These are phyloP conservation scores for Scalopus aquaticus DNA, from an alignment of 2,113 vertebrate species.

Conservation along the genomic window DNA sequence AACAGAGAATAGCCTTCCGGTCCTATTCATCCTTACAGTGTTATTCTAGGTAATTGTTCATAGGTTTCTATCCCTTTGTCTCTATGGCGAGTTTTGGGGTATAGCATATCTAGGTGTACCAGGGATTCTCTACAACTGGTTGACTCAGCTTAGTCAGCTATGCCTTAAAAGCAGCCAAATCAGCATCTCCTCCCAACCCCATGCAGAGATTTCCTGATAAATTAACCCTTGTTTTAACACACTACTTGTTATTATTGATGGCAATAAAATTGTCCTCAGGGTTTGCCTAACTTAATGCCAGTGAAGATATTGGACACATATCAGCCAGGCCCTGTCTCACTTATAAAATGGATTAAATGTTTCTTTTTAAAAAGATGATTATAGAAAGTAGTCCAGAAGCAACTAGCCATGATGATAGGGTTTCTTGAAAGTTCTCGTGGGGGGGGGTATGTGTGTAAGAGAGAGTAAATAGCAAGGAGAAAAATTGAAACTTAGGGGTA, in stretches of 20 bases:
- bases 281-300: not conserved
- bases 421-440: not conserved
- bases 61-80: not conserved
- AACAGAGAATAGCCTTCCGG: not conserved
- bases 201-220: not conserved
- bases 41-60: not conserved
- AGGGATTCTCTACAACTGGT: not conserved
- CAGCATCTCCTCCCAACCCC: not conserved
- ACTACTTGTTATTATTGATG: not conserved
- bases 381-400: not conserved
- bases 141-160: not conserved
- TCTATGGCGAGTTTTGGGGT: not conserved
- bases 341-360: not conserved
- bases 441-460: not conserved
- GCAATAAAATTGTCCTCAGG: not conserved
- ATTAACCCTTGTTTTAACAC: not conserved
- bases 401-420: not conserved
- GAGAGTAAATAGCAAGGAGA: not conserved
- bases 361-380: not conserved
- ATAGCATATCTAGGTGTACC: not conserved
- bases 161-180: not conserved
- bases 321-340: not conserved
- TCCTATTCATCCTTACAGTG: not conserved
- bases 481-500: fast-evolving
- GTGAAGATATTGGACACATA: not conserved